phyloP scores from a whole-genome alignment of 2,113 vertebrate species.

The Oreocharis arfaki region DNA sequence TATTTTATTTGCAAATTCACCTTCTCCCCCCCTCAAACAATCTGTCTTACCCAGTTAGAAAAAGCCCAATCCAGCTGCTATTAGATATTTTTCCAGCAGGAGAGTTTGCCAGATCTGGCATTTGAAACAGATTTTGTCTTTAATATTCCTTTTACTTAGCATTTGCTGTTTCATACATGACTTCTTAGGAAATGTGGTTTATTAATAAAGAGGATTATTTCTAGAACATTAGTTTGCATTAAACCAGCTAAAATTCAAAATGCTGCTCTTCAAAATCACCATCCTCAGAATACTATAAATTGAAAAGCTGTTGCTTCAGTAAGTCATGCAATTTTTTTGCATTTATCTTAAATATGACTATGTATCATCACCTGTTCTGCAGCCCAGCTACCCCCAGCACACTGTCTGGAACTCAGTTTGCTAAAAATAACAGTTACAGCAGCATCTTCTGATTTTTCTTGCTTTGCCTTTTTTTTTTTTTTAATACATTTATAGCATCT shows the following conservation, averaged over 20 bases:
- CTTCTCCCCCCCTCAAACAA: not conserved
- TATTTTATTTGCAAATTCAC: not conserved
- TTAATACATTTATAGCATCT: not conserved
- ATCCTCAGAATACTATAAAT: not conserved
- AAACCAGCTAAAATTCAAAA: not conserved
- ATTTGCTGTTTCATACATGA: not conserved
- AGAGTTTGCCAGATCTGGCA: not conserved
- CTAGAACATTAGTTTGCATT: not conserved
- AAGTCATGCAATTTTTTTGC: not conserved
- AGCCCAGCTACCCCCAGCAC: not conserved
- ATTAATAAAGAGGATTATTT: conserved; percentile 29
- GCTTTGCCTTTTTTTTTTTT: not conserved
- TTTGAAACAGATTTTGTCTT: not conserved
- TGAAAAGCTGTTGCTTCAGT: not conserved
- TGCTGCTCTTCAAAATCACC: not conserved
- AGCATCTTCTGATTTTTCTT: not conserved
- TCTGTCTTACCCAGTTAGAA: not conserved
- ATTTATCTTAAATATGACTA: not conserved
- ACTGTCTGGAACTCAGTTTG: not conserved
- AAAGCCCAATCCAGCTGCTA: not conserved
- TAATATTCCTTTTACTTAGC: not conserved
- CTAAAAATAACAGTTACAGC: not conserved
- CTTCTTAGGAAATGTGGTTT: not conserved
- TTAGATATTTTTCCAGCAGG: not conserved
- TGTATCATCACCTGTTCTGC: not conserved